Base-by-base conservation (phyloP, 2,888 invertebrate genomes). In the Nemotelus pantherinus region DNA sequence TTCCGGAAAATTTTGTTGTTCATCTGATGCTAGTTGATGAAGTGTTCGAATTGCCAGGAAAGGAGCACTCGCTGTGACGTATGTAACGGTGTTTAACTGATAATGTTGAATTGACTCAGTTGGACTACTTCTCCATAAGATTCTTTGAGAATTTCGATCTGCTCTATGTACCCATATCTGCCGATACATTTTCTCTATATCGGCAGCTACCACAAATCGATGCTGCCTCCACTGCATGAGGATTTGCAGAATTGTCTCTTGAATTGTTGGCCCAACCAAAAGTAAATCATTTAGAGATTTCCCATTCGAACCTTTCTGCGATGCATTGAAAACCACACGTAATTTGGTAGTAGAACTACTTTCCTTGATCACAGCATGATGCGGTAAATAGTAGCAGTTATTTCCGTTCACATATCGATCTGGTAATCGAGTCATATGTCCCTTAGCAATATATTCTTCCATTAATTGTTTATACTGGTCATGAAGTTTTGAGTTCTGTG, bases 361-460 rank as follows among this genome's bases (percentile, higher is more conserved):
- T 10, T 25, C 10, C 43, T 58, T 55, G 44, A 71, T 43, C 2
- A 71, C 71, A 10, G 43, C 44, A 57, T 71, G 71, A 57, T 71
- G 71, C 3, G 55, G 71, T 7, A 68, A 44, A 47, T 68, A 48
- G 9, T 4, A 68, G 39, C 68, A 3, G 48, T 9, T 39, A 2
- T 25, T 45, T 9, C 3, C n/a, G 25, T 68, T 43, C 25, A 25
- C 25, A n/a, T 68, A 9, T 10, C 9, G 10, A 43, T 25, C 39
- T 25, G 25, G 25, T 25, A 25, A 25, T 25, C 25, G 1, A 25
- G 25, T 25, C 25, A 25, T 25, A 25, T 25, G 25, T 25, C 25
- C 25, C 25, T 82, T 47, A 39, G 43, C 9, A 25, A 76, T 10
- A 74, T 82, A 82, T 78, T 82, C 81, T 10, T 71, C 67, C 77